Percentiles rank a stretch among this genome's conserved stretches.
These are phyloP conservation scores for Ganaspis sp. DNA, from an alignment of 1,140 invertebrate genomes.

Conservation along the genomic window DNA sequence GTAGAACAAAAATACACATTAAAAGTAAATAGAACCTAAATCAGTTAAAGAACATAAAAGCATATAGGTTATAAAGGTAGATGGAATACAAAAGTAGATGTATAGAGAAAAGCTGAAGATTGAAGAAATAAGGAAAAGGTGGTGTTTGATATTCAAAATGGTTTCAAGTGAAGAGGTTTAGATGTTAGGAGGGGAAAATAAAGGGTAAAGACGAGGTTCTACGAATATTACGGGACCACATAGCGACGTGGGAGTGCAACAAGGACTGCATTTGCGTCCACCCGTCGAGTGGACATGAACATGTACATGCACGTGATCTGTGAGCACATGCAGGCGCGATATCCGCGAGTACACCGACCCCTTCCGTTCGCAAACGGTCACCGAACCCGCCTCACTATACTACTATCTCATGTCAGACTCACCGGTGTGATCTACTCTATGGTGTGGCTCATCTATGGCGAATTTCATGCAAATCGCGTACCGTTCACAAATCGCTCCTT, in stretches of 20 bases:
- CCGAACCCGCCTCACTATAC: conserved; percentile 53
- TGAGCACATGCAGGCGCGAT: conserved; percentile 61
- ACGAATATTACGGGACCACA: conserved; percentile 76
- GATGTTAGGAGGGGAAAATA: conserved; percentile 43
- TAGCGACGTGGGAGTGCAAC: conserved; percentile 75
- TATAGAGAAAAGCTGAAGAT: neutral
- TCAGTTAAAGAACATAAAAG: no score
- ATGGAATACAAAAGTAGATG: no score
- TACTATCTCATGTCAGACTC: conserved; percentile 32
- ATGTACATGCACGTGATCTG: conserved; percentile 58
- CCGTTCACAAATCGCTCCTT: conserved; percentile 42
- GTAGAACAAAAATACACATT: no score
- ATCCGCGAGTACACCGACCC: conserved; percentile 72
- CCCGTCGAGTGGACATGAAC: conserved; percentile 21
- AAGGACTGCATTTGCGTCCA: conserved; percentile 35
- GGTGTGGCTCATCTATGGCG: conserved; percentile 25
- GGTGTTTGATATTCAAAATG: neutral
- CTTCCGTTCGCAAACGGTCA: conserved; percentile 62
- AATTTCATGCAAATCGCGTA: conserved; percentile 51
- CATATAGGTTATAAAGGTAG: no score
- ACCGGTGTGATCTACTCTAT: conserved; percentile 44
- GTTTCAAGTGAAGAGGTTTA: conserved; percentile 21
- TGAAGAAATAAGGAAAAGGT: conserved; percentile 2
- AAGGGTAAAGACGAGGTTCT: conserved; percentile 63
- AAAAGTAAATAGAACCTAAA: no score